Percentiles rank a stretch among this genome's conserved stretches.
phyloP scores from a whole-genome alignment of 1,140 invertebrate species.

The Eurytemora carolleeae region DNA sequence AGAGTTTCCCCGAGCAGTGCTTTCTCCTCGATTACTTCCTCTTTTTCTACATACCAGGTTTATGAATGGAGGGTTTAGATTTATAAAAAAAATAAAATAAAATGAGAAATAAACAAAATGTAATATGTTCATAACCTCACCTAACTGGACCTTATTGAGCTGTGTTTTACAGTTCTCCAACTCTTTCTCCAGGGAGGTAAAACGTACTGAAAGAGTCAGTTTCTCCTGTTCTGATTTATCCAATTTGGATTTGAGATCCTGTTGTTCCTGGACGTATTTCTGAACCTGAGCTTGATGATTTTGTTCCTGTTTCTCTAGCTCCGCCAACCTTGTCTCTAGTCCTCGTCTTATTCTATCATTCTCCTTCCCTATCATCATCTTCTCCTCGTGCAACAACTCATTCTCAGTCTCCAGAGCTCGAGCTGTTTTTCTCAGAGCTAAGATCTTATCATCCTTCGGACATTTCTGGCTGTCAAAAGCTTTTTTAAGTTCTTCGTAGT shows the following conservation, averaged over 20 bases:
- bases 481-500: background rate
- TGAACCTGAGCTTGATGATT: too few species aligned
- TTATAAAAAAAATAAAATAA: background rate
- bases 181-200: too few species aligned
- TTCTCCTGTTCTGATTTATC: too few species aligned
- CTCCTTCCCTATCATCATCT: background rate
- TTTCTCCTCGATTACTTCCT: background rate
- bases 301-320: too few species aligned
- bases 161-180: background rate
- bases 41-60: background rate
- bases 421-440: background rate
- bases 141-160: background rate
- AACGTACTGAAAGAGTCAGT: too few species aligned
- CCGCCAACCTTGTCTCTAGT: background rate
- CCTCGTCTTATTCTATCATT: background rate
- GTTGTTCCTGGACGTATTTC: too few species aligned
- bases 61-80: background rate
- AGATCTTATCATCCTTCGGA: background rate
- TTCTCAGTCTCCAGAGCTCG: background rate
- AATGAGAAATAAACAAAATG: background rate
- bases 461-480: background rate
- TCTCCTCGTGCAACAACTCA: background rate
- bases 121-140: background rate
- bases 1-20: background rate
- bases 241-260: too few species aligned